phyloP scores from a whole-genome alignment of 1,140 invertebrate genomes.

The Zaprionus inermis region DNA sequence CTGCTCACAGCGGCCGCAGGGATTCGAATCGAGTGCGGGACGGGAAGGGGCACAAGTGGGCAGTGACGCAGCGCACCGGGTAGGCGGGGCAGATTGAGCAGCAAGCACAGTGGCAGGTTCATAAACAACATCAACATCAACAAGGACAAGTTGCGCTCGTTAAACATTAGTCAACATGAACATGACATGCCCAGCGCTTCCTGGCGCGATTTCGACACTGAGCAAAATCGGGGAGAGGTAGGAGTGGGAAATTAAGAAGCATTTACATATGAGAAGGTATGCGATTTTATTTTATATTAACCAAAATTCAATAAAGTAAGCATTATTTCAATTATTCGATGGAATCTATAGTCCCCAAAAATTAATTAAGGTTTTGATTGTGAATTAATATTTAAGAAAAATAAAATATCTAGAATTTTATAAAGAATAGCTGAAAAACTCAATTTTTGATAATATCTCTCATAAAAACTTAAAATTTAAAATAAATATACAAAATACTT shows the following conservation, averaged over 20 bases:
- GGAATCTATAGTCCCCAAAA: too few relatives aligned
- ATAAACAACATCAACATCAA: conserved; percentile 81
- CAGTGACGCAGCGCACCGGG: not conserved
- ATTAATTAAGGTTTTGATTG: too few relatives aligned
- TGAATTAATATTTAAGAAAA: too few relatives aligned
- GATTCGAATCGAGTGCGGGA: conserved; percentile 62
- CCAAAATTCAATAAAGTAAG: too few relatives aligned
- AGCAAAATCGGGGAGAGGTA: not conserved
- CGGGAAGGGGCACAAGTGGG: not conserved
- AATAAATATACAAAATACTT: too few relatives aligned
- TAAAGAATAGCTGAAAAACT: too few relatives aligned
- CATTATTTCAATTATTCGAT: too few relatives aligned
- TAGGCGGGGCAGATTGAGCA: not conserved
- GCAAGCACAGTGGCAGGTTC: conserved; percentile 52
- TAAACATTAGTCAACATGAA: conserved; percentile 78
- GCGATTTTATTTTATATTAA: too few relatives aligned
- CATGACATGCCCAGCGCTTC: conserved; percentile 52
- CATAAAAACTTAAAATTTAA: too few relatives aligned
- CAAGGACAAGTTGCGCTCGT: conserved; percentile 74
- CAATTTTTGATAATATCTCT: too few relatives aligned
- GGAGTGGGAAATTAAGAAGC: not conserved
- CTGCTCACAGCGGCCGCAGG: conserved; percentile 52
- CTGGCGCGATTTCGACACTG: conserved; percentile 2
- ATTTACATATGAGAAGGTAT: too few relatives aligned
- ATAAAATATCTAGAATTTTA: too few relatives aligned